Conservation (phyloP, 2,113 vertebrate genomes). For the Atractosteus spatula region DNA sequence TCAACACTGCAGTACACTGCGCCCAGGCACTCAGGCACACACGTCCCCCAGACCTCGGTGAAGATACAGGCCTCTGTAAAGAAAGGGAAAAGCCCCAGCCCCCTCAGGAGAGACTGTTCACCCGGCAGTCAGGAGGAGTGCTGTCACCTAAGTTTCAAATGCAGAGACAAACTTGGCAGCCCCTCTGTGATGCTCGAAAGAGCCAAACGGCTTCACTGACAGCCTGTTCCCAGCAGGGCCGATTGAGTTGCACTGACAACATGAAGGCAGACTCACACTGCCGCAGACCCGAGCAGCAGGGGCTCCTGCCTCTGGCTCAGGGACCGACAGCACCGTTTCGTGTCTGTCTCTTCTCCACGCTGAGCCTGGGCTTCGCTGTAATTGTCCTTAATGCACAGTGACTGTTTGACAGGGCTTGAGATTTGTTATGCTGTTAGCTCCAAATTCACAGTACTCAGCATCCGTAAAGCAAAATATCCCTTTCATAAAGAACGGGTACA, state of each 20-base stretch:
- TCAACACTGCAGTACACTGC: background rate
- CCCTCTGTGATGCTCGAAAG: background rate
- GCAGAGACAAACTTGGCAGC: background rate
- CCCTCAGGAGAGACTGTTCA: background rate
- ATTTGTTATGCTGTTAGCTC: no score
- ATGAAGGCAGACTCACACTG: background rate
- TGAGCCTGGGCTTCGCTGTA: conserved; percentile 1
- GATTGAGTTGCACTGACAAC: conserved; percentile 10
- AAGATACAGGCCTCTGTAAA: background rate
- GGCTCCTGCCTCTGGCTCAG: conserved; percentile 13
- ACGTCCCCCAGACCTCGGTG: no score
- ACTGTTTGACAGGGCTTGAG: no score
- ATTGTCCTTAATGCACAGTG: no score
- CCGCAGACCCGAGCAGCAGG: background rate
- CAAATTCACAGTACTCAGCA: no score
- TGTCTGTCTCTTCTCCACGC: background rate
- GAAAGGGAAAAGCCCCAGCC: background rate
- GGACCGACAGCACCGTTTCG: background rate
- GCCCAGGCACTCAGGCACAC: no score
- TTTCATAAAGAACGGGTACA: no score
- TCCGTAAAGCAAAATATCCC: no score
- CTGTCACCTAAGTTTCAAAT: background rate
- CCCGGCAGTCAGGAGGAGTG: background rate
- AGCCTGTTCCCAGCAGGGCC: conserved; percentile 6
- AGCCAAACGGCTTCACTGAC: background rate